Evolutionary conservation across 2,888 invertebrate species (phyloP).

Genomic region (Priocnemis perturbator): DNA sequence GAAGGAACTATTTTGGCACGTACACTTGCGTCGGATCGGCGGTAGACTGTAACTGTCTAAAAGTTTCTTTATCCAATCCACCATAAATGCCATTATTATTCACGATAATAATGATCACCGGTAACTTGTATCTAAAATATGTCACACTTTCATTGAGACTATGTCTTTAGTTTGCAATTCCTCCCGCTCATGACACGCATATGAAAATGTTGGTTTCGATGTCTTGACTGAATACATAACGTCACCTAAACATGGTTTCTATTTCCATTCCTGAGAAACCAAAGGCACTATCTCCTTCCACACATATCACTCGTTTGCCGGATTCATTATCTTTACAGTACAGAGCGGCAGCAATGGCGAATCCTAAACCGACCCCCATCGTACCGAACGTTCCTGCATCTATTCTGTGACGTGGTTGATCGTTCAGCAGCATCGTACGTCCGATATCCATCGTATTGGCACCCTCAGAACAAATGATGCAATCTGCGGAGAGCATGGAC

Average conservation of each 20-base stretch:
- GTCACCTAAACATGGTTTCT: constrained; percentile 90
- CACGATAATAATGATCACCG: constrained; percentile 91
- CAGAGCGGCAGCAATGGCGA: constrained; percentile 93
- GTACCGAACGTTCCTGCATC: constrained; percentile 98
- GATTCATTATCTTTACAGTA: constrained; percentile 90
- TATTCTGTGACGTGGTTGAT: constrained; percentile 88
- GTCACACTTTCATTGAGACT: background rate
- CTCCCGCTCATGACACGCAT: background rate
- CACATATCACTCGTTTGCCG: constrained; percentile 90
- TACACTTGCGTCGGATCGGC: constrained; percentile 87
- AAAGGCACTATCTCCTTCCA: constrained; percentile 98
- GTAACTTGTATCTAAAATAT: constrained; percentile 87
- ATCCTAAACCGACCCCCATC: constrained; percentile 96
- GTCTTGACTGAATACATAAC: background rate
- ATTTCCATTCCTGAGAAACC: constrained; percentile 99
- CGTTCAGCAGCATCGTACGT: constrained; percentile 90
- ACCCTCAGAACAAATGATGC: constrained; percentile 96
- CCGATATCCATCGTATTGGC: constrained; percentile 99
- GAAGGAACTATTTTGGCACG: constrained; percentile 59
- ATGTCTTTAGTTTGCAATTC: background rate
- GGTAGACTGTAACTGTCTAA: constrained; percentile 81
- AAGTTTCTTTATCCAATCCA: constrained; percentile 87
- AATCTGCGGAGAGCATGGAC: constrained; percentile 77
- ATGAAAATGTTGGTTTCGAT: background rate
- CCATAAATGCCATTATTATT: constrained; percentile 97